phyloP scores from a whole-genome alignment of 2,113 vertebrate species.

The Crocuta crocuta region DNA sequence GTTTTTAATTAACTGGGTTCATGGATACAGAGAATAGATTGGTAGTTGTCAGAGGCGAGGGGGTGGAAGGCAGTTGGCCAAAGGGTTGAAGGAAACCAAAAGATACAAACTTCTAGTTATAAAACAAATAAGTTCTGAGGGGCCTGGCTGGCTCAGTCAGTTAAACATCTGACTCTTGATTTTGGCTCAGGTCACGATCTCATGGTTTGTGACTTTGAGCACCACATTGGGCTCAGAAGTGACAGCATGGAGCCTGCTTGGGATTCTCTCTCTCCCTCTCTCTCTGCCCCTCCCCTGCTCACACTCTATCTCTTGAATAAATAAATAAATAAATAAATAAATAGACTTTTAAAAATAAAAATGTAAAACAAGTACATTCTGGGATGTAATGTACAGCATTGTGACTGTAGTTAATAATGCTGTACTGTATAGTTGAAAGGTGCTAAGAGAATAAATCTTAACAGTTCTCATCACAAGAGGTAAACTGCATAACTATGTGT shows the following conservation, averaged over 20 bases:
- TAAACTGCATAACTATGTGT: background rate
- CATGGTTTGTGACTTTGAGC: too few relatives aligned
- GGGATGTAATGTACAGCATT: background rate
- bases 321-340: too few relatives aligned
- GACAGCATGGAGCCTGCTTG: too few relatives aligned
- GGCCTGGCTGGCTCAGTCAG: too few relatives aligned
- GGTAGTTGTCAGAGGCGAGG: background rate
- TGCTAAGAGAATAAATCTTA: background rate
- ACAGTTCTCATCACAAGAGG: background rate
- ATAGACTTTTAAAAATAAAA: too few relatives aligned
- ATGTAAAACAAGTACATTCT: background rate
- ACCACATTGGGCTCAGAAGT: too few relatives aligned
- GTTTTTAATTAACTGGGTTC: background rate
- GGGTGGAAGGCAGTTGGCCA: background rate
- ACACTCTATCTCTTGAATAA: too few relatives aligned
- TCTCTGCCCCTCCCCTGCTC: too few relatives aligned
- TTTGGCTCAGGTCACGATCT: too few relatives aligned
- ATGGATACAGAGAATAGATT: background rate
- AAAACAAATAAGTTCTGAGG: background rate
- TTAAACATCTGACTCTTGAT: too few relatives aligned
- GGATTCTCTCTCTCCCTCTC: too few relatives aligned
- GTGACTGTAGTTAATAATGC: background rate
- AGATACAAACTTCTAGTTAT: background rate
- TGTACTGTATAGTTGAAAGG: background rate
- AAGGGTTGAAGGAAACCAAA: background rate